phyloP scores from a whole-genome alignment of 2,113 vertebrate genomes.

The Nestor notabilis region DNA sequence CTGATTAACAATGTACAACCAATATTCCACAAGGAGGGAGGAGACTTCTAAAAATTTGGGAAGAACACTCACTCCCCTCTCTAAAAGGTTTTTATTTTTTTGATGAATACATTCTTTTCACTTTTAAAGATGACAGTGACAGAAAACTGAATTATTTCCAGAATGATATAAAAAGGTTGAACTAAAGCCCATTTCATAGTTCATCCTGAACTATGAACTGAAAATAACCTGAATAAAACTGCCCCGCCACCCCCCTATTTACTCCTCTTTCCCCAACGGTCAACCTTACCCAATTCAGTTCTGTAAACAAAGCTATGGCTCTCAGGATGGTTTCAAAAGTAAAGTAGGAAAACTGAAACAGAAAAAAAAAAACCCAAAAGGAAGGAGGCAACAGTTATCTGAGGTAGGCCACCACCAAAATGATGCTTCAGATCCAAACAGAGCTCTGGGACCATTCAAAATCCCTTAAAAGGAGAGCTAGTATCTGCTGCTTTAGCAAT shows the following conservation, averaged over 20 bases:
- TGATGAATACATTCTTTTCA: constrained; percentile 41
- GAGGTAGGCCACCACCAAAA: constrained; percentile 73
- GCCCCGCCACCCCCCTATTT: not conserved
- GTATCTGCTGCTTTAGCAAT: not conserved
- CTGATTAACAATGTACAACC: rapidly evolving
- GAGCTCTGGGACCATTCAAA: not conserved
- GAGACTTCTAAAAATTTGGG: not conserved
- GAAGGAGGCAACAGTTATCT: constrained; percentile 60
- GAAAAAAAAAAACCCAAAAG: not conserved
- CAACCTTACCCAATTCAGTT: constrained; percentile 9
- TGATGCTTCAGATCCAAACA: constrained; percentile 27
- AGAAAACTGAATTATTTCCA: not conserved
- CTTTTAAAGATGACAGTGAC: not conserved
- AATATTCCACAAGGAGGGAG: not conserved
- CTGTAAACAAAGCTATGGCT: constrained; percentile 71
- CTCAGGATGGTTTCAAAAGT: constrained; percentile 16
- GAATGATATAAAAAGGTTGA: constrained; percentile 7
- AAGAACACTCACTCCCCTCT: not conserved
- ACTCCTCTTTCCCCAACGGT: not conserved
- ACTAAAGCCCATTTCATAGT: not conserved
- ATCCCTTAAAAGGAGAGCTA: constrained; percentile 35
- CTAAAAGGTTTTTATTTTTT: not conserved
- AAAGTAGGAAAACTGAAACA: not conserved
- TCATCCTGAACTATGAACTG: constrained; percentile 6
- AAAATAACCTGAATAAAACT: constrained; percentile 67